Evolutionary conservation across 1,140 invertebrate species (phyloP), one percentile per base, ranked within the genome.

Genomic region (Cydia fagiglandana): DNA sequence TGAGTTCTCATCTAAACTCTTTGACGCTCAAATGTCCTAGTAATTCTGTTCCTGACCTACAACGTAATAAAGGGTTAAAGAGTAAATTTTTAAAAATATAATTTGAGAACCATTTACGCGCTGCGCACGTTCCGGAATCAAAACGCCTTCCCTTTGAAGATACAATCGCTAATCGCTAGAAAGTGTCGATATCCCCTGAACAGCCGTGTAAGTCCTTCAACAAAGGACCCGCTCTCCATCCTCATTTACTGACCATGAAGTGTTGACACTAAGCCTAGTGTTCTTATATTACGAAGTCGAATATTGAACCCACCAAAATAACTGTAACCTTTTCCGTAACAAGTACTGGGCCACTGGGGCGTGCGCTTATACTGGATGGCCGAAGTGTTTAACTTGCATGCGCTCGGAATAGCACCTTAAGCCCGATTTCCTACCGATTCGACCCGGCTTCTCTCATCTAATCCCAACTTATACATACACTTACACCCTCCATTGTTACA

Each of bases 371-470:
- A 61, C 56, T 61, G 56, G 56, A 10, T 61, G 15, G 50, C n/a
- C 50, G 50, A 17, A 17, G 10, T 53, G 50, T 61, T 5, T 17
- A 17, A 17, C 53, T 56, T 17, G 7, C 10, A 24, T 24, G 56
- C 20, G 20, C n/a, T 61, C 56, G 20, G 56, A 61, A 61, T 61
- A 61, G n/a, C 17, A 24, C 56, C 56, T 61, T 61, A 61, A 61
- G 87, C 75, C 85, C 86, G 84, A 89, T 90, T 90, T 88, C 84
- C 77, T 88, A 86, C 86, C 83, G 77, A 81, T 86, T 85, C 78
- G 83, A 81, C 75, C 81, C 81, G 81, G 80, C 80, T 81, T 80
- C 84, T 85, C 82, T 83, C 78, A 82, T 82, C 45, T 73, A 17
- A 38, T 10, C 30, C 66, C 66, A 38, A 5, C 66, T 70, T 17